phyloP scores from a whole-genome alignment of 2,113 vertebrate species.

The Lipophrys pholis region DNA sequence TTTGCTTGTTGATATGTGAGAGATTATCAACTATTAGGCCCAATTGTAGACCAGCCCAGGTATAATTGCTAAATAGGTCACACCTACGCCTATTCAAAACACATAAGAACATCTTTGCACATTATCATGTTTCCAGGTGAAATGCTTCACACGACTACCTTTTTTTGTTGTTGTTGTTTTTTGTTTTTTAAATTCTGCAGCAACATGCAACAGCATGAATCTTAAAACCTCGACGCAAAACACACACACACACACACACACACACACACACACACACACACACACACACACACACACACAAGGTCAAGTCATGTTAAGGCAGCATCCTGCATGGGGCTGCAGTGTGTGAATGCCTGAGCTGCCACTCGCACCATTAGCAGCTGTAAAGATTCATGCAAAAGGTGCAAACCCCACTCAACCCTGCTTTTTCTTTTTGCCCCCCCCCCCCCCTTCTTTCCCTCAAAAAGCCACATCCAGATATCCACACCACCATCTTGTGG shows the following conservation, averaged over 20 bases:
- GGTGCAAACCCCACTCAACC: slow-evolving; percentile 1
- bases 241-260: too few relatives aligned
- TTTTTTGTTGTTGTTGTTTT: too few relatives aligned
- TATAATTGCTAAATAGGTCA: too few relatives aligned
- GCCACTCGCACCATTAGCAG: slow-evolving; percentile 40
- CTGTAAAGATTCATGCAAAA: slow-evolving; percentile 9
- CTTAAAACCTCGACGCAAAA: background rate
- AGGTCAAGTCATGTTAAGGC: slow-evolving; percentile 38
- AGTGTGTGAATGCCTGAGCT: slow-evolving; percentile 21
- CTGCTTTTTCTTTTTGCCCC: background rate
- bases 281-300: slow-evolving; percentile 16
- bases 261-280: too few relatives aligned
- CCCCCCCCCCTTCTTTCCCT: background rate
- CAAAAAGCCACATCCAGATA: slow-evolving; percentile 49
- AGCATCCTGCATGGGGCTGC: background rate
- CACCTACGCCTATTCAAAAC: background rate
- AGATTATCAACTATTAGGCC: too few relatives aligned
- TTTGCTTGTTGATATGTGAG: too few relatives aligned
- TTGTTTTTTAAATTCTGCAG: background rate
- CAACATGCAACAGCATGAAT: background rate
- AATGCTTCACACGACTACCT: background rate
- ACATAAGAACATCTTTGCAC: background rate
- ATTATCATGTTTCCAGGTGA: background rate
- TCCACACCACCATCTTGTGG: slow-evolving; percentile 81
- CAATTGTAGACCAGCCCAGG: too few relatives aligned